These are phyloP conservation scores for Cheilosia impressa DNA, from an alignment of 2,888 invertebrate genomes.

Conservation along the genomic window DNA sequence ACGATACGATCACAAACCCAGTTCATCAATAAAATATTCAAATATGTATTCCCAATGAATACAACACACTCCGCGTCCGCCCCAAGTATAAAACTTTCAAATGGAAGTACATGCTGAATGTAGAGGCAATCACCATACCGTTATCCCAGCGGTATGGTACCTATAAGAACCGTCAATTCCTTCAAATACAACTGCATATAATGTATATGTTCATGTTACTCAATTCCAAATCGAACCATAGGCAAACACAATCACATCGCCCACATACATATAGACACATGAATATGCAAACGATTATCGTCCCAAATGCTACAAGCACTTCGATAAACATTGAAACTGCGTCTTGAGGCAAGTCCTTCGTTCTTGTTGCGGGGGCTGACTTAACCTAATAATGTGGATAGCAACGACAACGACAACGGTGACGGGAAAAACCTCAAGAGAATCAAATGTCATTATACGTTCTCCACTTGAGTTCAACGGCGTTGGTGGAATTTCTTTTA, in stretches of 20 bases:
- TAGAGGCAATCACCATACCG: not conserved
- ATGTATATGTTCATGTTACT: not conserved
- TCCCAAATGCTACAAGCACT: not conserved
- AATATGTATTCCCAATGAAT: not conserved
- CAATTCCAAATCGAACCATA: not conserved
- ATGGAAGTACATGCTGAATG: not conserved
- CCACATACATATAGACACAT: not conserved
- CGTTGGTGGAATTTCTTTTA: not conserved
- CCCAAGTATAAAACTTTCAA: not conserved
- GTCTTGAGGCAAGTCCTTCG: not conserved
- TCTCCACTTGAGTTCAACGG: not conserved
- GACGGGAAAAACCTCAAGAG: not conserved
- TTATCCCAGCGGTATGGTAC: not conserved
- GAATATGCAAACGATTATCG: slow-evolving; percentile 12
- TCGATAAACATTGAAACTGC: not conserved
- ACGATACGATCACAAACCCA: not conserved
- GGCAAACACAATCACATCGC: not conserved
- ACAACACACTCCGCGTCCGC: not conserved
- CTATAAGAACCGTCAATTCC: not conserved
- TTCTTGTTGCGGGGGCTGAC: not conserved
- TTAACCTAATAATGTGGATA: slow-evolving; percentile 7
- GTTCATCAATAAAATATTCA: not conserved
- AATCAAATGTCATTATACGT: not conserved
- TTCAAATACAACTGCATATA: not conserved
- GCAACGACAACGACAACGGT: not conserved